Evolutionary conservation across 2,888 invertebrate species (phyloP), one percentile per base, ranked within the genome.

Genomic region (Platynereis dumerilii): DNA sequence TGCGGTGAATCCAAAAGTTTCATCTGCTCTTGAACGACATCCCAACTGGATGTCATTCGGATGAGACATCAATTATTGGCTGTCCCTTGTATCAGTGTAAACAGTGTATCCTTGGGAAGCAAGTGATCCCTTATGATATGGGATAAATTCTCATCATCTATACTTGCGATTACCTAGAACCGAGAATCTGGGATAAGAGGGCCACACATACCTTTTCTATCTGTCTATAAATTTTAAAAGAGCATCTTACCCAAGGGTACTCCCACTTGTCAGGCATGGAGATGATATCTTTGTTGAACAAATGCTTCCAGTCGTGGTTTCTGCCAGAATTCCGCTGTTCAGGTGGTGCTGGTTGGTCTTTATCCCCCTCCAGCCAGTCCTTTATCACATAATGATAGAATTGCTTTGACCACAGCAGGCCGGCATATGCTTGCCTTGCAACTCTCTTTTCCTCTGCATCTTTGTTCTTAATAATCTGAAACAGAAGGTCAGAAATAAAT

Each of bases 231-330:
- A 34, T 12, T 34, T 34, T 34, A 34, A 12, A 7, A 34, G 12
- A 34, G 12, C 7, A 12, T 34, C 74, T 69, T 69, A 83, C 83
- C 84, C 84, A 84, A 5, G 84, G 84, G 67, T 83, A 84, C 69
- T 84, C 84, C 84, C 84, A 84, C 67, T 84, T 84, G 72, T 84
- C 84, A 1, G 84, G 84, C 79, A 84, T 79, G n/a, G 82, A 82
- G 52, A 84, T 76, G 42, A 84, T 71, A 66, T 84, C 84, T n/a
- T 77, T 65, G 72, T 83, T 83, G 67, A 75, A 79, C 28, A 84
- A 71, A 62, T 83, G 83, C 15, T 27, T 55, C 83, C 84, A 84
- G 17, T 81, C 79, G n/a, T 56, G 17, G 63, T 63, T 63, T 2
- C 63, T 15, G 2, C 73, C 74, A 0, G 2, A 1, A 1, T 20